Base-by-base conservation (phyloP, 2,113 vertebrate species). In the Balaeniceps rex region DNA sequence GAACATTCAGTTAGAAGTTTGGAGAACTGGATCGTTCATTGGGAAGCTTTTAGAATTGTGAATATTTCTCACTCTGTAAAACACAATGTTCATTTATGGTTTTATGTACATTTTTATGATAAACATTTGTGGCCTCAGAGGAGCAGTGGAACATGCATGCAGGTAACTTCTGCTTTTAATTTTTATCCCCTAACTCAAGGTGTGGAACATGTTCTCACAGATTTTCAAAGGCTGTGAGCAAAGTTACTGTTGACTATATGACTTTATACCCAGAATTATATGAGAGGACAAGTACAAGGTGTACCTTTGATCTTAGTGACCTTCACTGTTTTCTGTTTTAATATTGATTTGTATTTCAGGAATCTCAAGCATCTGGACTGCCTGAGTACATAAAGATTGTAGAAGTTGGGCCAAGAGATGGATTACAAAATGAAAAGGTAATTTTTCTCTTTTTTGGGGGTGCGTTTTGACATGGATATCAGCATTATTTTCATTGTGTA, bases 361-460 rank as follows among this genome's bases (percentile, higher is more conserved):
- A 97, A 74, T 85, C 75, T 54, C 93, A 96, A 77, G 71, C 96
- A 88, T 94, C 97, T 44, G 98, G 98, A 92, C 98, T 99, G 78
- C 99, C 99, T 93, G 97, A 98, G 42, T 98, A 98, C 97, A 98
- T 99, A 74, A 99, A 99, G 98, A 98, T 99, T 91, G 99, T 99
- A 75, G 99, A 99, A 98, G 99, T 99, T 95, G 99, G 99, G 65
- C 99, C 99, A 31, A 98, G 99, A 94, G 99, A 99, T 97, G 99
- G 99, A 88, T 98, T 99, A 93, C 99, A 99, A 97, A 99, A 99
- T 98, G 99, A 99, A 98, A 99, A 99, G 98, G 99, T 99, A 98
- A 31, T 22, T 93, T 83, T 66, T 51, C 8, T 65, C 8, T 25
- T 36, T 40, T 71, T 38, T 24, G 19, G 17, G 12, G 8, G 15